Percentiles rank a stretch among this genome's conserved stretches.
These are phyloP conservation scores for Bucorvus abyssinicus DNA, from an alignment of 2,797 vertebrate genomes.

Conservation along the genomic window DNA sequence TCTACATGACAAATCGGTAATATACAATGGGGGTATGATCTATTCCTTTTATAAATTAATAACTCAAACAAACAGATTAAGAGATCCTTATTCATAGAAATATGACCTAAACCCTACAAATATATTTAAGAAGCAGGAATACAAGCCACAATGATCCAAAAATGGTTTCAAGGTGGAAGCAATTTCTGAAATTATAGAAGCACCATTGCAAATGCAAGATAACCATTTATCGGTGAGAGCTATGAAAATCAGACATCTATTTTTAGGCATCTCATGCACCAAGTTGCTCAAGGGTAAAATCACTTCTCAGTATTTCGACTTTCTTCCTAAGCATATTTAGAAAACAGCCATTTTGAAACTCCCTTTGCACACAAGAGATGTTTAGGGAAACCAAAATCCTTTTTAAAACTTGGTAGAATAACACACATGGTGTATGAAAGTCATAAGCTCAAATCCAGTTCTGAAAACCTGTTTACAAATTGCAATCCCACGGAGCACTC, in stretches of 20 bases:
- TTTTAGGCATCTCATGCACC: background rate
- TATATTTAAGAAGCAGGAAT: background rate
- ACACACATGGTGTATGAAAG: background rate
- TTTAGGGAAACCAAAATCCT: background rate
- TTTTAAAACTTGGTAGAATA: background rate
- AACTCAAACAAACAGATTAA: background rate
- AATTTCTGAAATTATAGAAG: background rate
- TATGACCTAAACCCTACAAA: background rate
- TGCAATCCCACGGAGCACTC: background rate
- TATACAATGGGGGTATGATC: background rate
- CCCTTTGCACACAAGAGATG: background rate
- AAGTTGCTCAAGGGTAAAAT: background rate
- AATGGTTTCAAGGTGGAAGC: background rate
- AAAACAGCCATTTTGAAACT: background rate
- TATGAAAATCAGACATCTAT: background rate
- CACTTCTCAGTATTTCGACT: background rate
- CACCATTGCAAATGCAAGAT: background rate
- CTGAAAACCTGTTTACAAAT: constrained; percentile 14
- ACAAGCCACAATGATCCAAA: background rate
- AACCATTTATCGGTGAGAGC: background rate
- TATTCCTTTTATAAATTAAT: background rate
- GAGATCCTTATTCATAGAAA: background rate
- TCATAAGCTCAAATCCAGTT: background rate
- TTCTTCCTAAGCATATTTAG: background rate
- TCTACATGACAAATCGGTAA: background rate